Percentiles rank a stretch among this genome's conserved stretches.
Evolutionary conservation across 2,797 vertebrate species (phyloP).

Genomic region (Danio jaintianensis): DNA sequence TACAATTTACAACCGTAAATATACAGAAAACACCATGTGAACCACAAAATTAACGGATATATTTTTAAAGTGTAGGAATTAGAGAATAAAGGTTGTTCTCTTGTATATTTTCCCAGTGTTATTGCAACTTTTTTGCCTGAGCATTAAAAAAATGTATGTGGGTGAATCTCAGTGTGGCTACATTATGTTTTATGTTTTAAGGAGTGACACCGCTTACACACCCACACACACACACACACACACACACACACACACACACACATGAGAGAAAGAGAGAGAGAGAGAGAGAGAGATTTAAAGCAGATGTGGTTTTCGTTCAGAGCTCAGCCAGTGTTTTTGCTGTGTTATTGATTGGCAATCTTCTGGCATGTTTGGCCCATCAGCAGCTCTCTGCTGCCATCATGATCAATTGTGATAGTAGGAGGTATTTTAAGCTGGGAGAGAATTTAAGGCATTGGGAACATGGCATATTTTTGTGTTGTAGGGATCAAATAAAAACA

Average conservation of each 20-base stretch:
- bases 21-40: too few species aligned
- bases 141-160: slow-evolving; percentile 69
- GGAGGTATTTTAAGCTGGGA: slow-evolving; percentile 12
- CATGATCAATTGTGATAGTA: slow-evolving; percentile 66
- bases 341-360: slow-evolving; percentile 81
- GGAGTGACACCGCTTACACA: slow-evolving; percentile 1
- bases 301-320: slow-evolving; percentile 81
- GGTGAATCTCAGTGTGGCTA: slow-evolving; percentile 59
- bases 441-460: slow-evolving; percentile 37
- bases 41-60: too few species aligned
- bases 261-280: slow-evolving; percentile 68
- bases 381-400: slow-evolving; percentile 68
- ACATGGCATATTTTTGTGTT: slow-evolving; percentile 28
- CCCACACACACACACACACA: background rate
- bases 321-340: slow-evolving; percentile 68
- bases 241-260: slow-evolving; percentile 21
- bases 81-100: slow-evolving; percentile 42
- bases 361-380: slow-evolving; percentile 78
- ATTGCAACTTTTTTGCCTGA: slow-evolving; percentile 67
- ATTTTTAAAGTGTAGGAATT: too few species aligned
- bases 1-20: too few species aligned
- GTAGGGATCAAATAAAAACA: slow-evolving; percentile 40
- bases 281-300: slow-evolving; percentile 81
- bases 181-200: slow-evolving; percentile 38
- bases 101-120: slow-evolving; percentile 63